Base-by-base conservation (phyloP, 1,140 invertebrate species). In the Orius laevigatus region DNA sequence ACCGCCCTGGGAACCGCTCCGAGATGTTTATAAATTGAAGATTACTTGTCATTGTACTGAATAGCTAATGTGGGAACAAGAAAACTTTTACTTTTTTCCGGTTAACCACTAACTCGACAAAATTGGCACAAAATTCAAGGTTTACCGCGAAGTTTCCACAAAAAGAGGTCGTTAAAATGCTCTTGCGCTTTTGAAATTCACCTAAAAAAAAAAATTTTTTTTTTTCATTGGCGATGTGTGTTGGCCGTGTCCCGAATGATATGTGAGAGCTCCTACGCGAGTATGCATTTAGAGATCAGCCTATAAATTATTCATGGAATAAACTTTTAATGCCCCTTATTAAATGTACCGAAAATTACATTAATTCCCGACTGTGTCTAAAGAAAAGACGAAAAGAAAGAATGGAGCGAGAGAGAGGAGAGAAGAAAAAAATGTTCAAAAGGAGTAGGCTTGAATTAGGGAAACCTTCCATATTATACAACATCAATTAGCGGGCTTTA, bases 331-430 rank as follows among this genome's bases (percentile, higher is more conserved):
- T 45, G 43, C 43, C 43, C 43, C 43, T 45, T 45, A 45, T 45
- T 45, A 45, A 45, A 45, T 31, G 43, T 45, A 45, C 43, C 43
- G 43, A 45, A 45, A 45, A 45, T 45, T 45, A 45, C 43, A 45
- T 45, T 45, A 45, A 45, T 45, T 45, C 43, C 11, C 36, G 15
- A 16, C 15, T 16, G 15, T 12, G 36, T 38, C 15, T 38, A 38
- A 38, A 38, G 36, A 38, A 16, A 16, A 38, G 36, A 16, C 36
- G 36, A 38, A 38, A 16, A 38, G n/a, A 16, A 38, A 16, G n/a
- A 38, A 10, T 38, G 36, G 36, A 12, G 14, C 2, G 40, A 42
- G 40, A 19, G 40, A 16, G 40, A 19, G 14, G 18, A 45, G 36
- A 32, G 43, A 45, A 20, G 43, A 31, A 45, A 32, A 45, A 32